These are phyloP conservation scores for Notocelia uddmanniana DNA, from an alignment of 2,888 invertebrate species.

Conservation along the genomic window DNA sequence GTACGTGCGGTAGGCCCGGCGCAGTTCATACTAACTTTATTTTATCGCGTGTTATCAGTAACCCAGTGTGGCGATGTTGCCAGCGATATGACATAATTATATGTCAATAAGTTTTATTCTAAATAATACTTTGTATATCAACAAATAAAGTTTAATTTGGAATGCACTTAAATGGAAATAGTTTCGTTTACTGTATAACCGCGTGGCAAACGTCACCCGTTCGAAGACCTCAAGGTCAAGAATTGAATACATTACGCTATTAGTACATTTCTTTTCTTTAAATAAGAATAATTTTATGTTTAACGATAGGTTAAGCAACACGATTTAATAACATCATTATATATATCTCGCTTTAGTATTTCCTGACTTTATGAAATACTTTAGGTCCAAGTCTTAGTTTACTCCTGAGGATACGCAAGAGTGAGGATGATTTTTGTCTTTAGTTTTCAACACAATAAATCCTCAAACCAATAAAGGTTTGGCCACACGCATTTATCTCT, in stretches of 20 bases:
- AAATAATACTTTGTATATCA: background rate
- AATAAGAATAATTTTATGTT: background rate
- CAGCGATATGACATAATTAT: slow-evolving; percentile 4
- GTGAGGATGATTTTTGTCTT: too few species aligned
- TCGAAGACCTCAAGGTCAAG: slow-evolving; percentile 62
- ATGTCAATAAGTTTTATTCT: background rate
- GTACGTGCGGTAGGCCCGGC: background rate
- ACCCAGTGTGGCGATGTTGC: slow-evolving; percentile 11
- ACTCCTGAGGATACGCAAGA: too few species aligned
- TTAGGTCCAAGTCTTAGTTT: too few species aligned
- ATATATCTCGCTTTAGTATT: too few species aligned
- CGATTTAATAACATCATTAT: too few species aligned
- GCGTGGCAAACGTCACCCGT: slow-evolving; percentile 54
- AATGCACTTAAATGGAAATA: background rate
- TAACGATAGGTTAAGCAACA: too few species aligned
- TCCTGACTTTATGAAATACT: too few species aligned
- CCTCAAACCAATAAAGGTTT: too few species aligned
- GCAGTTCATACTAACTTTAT: slow-evolving; percentile 18
- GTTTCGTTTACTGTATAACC: slow-evolving; percentile 26
- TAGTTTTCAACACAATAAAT: too few species aligned
- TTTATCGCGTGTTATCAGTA: slow-evolving; percentile 8
- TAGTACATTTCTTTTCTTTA: slow-evolving; percentile 31
- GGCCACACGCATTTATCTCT: too few species aligned
- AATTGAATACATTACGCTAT: slow-evolving; percentile 49
- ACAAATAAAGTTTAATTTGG: background rate